Evolutionary conservation across 2,113 vertebrate genomes (phyloP).

Genomic region (Mormyrus lacerda): DNA sequence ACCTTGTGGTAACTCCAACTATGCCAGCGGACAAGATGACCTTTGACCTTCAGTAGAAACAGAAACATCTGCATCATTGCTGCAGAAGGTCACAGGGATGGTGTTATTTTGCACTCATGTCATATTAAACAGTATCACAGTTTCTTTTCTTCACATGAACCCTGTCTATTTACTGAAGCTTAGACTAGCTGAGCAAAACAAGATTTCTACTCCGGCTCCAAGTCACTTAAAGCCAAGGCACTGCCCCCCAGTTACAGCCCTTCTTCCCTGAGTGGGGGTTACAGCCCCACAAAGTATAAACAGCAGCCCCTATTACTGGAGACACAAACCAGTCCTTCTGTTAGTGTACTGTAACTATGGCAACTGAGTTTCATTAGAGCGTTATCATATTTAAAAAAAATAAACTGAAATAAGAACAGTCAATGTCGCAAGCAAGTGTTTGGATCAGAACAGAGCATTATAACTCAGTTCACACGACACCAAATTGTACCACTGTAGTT

Average conservation of each 20-base stretch:
- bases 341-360: background rate
- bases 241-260: background rate
- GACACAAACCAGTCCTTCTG: conserved; percentile 24
- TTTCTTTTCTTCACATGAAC: background rate
- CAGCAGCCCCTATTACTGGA: background rate
- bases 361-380: background rate
- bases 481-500: background rate
- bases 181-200: background rate
- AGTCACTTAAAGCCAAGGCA: background rate
- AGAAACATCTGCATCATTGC: background rate
- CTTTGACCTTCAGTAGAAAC: background rate
- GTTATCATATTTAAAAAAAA: background rate
- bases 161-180: background rate
- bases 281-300: background rate
- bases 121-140: background rate
- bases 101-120: background rate
- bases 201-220: background rate
- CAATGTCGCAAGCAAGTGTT: background rate
- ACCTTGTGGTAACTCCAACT: background rate
- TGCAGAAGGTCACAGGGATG: background rate
- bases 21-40: background rate
- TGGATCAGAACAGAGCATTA: background rate
- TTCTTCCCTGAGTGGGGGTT: background rate
- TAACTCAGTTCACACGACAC: background rate
- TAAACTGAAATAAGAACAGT: background rate